phyloP scores from a whole-genome alignment of 2,888 invertebrate species.

The Tenthredo mesomela region DNA sequence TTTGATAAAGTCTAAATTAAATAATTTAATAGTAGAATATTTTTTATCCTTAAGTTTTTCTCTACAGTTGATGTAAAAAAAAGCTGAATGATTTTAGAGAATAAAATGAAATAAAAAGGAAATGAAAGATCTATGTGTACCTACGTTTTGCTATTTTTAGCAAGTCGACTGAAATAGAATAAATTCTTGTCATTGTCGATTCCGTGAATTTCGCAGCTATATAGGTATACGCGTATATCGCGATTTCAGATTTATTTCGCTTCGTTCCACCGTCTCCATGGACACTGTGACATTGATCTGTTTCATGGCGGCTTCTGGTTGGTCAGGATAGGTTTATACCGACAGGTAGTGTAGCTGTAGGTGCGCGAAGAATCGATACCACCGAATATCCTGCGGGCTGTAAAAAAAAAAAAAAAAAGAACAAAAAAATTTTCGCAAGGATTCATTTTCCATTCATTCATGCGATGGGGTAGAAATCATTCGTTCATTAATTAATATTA shows the following conservation, averaged over 20 bases:
- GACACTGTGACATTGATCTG: conserved; percentile 74
- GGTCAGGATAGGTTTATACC: conserved; percentile 44
- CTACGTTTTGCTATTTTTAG: neutral
- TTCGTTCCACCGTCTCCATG: conserved; percentile 74
- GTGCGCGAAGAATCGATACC: conserved; percentile 47
- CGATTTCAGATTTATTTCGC: conserved; percentile 56
- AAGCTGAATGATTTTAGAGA: neutral
- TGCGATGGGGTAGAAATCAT: neutral
- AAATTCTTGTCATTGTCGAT: neutral
- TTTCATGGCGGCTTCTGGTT: conserved; percentile 54
- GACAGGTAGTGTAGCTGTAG: conserved; percentile 30
- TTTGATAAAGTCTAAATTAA: too few species aligned
- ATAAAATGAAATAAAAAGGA: neutral
- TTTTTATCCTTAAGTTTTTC: too few species aligned
- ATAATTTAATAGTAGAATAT: too few species aligned
- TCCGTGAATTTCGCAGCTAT: neutral
- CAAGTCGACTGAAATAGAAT: neutral
- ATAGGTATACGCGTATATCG: neutral
- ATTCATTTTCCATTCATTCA: too few species aligned
- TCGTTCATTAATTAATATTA: neutral
- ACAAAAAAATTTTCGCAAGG: neutral
- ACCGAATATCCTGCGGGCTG: neutral
- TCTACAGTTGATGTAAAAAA: too few species aligned
- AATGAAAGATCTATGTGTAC: neutral
- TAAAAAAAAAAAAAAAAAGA: neutral